Conservation (phyloP, 2,888 invertebrate species). For the Camptogramma bilineatum region DNA sequence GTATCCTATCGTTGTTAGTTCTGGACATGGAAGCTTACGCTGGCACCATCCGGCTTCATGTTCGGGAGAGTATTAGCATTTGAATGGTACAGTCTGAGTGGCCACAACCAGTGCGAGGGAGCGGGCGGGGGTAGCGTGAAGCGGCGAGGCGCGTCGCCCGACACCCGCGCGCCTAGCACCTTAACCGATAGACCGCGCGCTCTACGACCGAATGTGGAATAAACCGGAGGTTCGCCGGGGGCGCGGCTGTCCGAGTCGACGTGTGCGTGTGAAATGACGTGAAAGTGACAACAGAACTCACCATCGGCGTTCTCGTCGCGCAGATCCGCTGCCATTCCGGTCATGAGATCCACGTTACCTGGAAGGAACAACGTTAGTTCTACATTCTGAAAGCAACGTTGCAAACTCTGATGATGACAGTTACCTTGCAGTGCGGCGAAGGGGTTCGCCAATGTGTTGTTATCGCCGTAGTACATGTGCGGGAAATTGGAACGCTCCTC, state of each 20-base stretch:
- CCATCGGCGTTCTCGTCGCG: slow-evolving; percentile 80
- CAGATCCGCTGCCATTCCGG: slow-evolving; percentile 74
- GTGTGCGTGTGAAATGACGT: slow-evolving; percentile 81
- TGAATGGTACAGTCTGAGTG: slow-evolving; percentile 28
- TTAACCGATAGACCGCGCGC: slow-evolving; percentile 65
- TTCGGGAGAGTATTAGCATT: slow-evolving; percentile 18
- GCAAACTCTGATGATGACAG: background rate
- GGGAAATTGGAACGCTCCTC: slow-evolving; percentile 85
- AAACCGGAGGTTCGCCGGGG: slow-evolving; percentile 79
- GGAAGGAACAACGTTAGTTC: slow-evolving; percentile 35
- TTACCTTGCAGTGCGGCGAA: slow-evolving; percentile 79
- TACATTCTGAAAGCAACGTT: background rate
- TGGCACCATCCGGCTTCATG: slow-evolving; percentile 11
- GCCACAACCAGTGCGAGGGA: slow-evolving; percentile 43
- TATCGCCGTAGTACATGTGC: slow-evolving; percentile 76
- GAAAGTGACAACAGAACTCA: slow-evolving; percentile 69
- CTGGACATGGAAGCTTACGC: background rate
- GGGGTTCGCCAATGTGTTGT: slow-evolving; percentile 79
- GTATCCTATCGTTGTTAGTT: slow-evolving; percentile 4
- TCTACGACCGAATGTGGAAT: slow-evolving; percentile 49
- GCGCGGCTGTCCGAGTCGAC: slow-evolving; percentile 85
- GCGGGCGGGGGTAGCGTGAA: slow-evolving; percentile 48
- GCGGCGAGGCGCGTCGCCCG: slow-evolving; percentile 66
- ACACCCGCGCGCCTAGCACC: slow-evolving; percentile 83
- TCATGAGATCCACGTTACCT: slow-evolving; percentile 82